Evolutionary conservation across 2,888 invertebrate genomes (phyloP), one percentile per base, ranked within the genome.

Genomic region (Mythimna albipuncta): DNA sequence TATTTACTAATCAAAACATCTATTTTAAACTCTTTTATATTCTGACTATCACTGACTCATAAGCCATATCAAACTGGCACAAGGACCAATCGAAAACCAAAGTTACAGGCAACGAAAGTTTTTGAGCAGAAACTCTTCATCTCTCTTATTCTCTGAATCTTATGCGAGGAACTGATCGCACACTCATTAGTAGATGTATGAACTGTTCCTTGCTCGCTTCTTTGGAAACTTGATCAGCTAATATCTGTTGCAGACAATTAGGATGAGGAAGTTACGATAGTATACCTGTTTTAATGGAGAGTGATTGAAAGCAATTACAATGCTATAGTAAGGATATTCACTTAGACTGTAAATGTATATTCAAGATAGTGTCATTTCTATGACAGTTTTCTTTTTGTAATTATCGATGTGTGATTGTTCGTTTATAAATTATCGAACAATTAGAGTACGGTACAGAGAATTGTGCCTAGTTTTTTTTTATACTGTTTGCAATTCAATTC

Each of bases 151-250:
- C 11, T 50, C 26, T 57, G 65, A 57, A 80, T 50, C 32, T n/a
- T 61, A 10, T 32, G 6, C 54, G 3, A 50, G 59, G 35, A 74
- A 74, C 16, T 57, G 21, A 54, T 63, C 26, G 13, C 52, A 52
- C 35, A 75, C 63, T 61, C 68, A 64, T 77, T 76, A 77, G 26
- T 6, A 50, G 26, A 77, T 59, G 55, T 81, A 75, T 67, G 76
- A 67, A 50, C 58, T 35, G 58, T 57, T 76, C 35, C 58, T 54
- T 58, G n/a, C 55, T 47, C 44, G 35, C 47, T 75, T 13, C 19
- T 50, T 13, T 9, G 35, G 62, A 55, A 81, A 77, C 69, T 81
- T 59, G 82, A 65, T 69, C 58, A 10, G n/a, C 26, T 78, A 32
- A 59, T 77, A 77, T 78, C 57, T 54, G 54, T 50, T 35, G 57